Base-by-base conservation (phyloP, 2,888 invertebrate species). In the Elgonia sp. region DNA sequence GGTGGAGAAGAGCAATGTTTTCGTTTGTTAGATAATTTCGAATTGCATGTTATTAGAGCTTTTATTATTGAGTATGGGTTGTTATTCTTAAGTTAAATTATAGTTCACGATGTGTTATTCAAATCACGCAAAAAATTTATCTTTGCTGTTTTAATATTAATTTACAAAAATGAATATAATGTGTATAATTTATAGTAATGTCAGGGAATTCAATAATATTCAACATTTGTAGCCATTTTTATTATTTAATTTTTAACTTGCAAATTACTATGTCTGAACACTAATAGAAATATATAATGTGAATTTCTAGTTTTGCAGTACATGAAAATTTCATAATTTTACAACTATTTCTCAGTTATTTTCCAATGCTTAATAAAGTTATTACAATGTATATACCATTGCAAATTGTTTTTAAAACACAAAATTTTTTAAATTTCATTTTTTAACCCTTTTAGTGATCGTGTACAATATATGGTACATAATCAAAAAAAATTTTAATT, bases 51-150 rank as follows among this genome's bases (percentile, higher is more conserved):
- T 70, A 12, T 63, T 73, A 67, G 40, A n/a, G 8, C 16, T 50
- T 65, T 46, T 60, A 65, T 81, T 63, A 72, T 60, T 21, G 39
- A 81, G n/a, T 62, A 16, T 29, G 9, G 6, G 29, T 79, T 55
- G 39, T 50, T 53, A 29, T 77, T 77, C 40, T 39, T 37, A 50
- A 69, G 12, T 21, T 53, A 82, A 73, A 83, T 83, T 83, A 83
- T 18, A 67, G 57, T 37, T 55, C 46, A 37, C 3, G 40, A 82
- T 55, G 50, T 39, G 57, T 75, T 75, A 67, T 75, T 83, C 67
- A 83, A 72, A 72, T 72, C 72, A 37, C 21, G 46, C 63, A 46
- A 81, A 60, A 75, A 79, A 79, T n/a, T 0, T 18, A 42, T 21
- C n/a, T 29, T 29, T 46, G 20, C 20, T 60, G 14, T 46, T 69